Evolutionary conservation across 2,113 vertebrate genomes (phyloP), one percentile per base, ranked within the genome.

Genomic region (Trogon melanurus): DNA sequence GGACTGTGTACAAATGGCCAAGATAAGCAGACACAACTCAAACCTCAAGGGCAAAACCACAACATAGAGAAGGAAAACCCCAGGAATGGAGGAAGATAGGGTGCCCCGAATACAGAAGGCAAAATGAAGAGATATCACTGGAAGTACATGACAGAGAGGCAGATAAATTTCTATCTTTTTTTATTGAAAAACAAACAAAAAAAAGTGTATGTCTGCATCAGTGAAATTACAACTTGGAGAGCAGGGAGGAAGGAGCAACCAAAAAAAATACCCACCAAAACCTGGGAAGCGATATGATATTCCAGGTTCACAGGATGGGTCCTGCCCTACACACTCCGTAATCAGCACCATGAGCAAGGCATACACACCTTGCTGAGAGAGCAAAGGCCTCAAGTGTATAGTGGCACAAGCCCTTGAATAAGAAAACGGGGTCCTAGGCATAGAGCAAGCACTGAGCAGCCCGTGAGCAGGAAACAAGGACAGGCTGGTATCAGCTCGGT

Each of bases 1-100:
- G 27, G 60, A 44, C 36, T 54, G 45, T 41, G 47, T 91, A 85
- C 54, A 23, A 93, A 41, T 44, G 69, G 72, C 72, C 85, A 88
- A 94, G 85, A 86, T 92, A 95, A 96, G 76, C 82, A 95, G 79
- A 84, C 34, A 80, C 75, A 91, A 76, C 86, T 96, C 67, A 88
- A 90, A 88, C 56, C 83, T 92, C 91, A 96, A 91, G 94, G 94
- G 47, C 88, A 96, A 86, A 95, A 34, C 70, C 91, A 78, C 83
- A 86, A 16, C 10, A 71, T 13, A 51, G 50, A 58, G 41, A 66
- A 83, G 51, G 38, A 92, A 88, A 88, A 47, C 60, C 60, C 86
- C 26, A 56, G 69, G 83, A 94, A 86, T 17, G 20, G 67, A 44
- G 11, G 56, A 79, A 81, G 41, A 57, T 45, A 82, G 50, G 27